Percentiles rank a stretch among this genome's conserved stretches.
These are phyloP conservation scores for Orchesella cincta DNA, from an alignment of 1,140 invertebrate genomes.

Conservation along the genomic window DNA sequence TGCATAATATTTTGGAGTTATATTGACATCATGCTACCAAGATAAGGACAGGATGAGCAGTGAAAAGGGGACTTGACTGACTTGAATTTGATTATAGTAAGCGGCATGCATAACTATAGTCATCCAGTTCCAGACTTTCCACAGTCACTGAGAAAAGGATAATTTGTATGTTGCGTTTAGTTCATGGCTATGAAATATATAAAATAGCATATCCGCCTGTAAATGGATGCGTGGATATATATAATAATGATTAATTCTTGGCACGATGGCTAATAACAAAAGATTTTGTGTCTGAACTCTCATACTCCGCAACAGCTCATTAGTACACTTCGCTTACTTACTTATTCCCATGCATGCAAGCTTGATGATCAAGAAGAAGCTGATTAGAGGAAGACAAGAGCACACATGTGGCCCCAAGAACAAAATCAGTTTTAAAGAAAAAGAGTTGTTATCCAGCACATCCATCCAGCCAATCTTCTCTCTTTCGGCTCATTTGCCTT, in stretches of 20 bases:
- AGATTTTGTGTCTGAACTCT: background rate
- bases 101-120: background rate
- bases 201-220: too few relatives aligned
- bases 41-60: too few relatives aligned
- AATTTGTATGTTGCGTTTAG: background rate
- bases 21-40: too few relatives aligned
- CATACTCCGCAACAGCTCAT: conserved; percentile 10
- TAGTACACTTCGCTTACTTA: conserved; percentile 1
- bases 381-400: background rate
- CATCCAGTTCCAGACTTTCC: too few relatives aligned
- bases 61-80: too few relatives aligned
- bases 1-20: too few relatives aligned
- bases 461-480: too few relatives aligned
- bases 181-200: too few relatives aligned
- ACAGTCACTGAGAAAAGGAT: background rate
- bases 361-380: too few relatives aligned
- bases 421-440: background rate
- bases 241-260: conserved; percentile 21
- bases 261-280: conserved; percentile 17
- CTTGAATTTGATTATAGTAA: conserved; percentile 16
- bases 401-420: conserved; percentile 15
- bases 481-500: background rate
- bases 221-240: too few relatives aligned
- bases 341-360: background rate
- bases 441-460: background rate